phyloP scores from a whole-genome alignment of 2,888 invertebrate genomes.

The Bombylius discolor region DNA sequence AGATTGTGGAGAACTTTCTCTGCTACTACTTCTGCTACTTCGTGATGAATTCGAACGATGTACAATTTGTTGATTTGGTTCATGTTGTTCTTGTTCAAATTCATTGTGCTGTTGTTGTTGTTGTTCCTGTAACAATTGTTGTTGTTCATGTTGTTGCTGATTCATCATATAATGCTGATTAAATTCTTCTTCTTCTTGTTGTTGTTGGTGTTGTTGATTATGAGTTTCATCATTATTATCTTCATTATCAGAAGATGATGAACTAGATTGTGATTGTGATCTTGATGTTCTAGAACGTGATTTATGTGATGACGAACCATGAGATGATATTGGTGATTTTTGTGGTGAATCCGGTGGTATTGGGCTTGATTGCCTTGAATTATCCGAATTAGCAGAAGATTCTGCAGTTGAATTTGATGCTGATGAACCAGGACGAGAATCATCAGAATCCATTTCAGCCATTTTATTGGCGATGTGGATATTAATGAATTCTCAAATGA shows the following conservation, averaged over 20 bases:
- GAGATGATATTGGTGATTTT: slow-evolving; percentile 27
- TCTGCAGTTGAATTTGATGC: slow-evolving; percentile 37
- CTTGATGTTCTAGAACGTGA: slow-evolving; percentile 20
- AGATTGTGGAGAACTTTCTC: slow-evolving; percentile 1
- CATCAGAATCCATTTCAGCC: slow-evolving; percentile 22
- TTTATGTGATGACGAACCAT: slow-evolving; percentile 28
- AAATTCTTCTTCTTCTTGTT: background rate
- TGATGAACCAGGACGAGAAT: slow-evolving; percentile 30
- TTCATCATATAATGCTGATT: background rate
- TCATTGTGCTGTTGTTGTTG: background rate
- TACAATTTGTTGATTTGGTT: background rate
- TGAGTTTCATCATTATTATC: slow-evolving; percentile 8
- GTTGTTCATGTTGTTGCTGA: background rate
- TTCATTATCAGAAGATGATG: slow-evolving; percentile 21
- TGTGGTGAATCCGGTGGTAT: slow-evolving; percentile 23
- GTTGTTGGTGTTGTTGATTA: background rate
- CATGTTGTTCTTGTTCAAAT: background rate
- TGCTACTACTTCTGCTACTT: slow-evolving; percentile 25
- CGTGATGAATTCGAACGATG: slow-evolving; percentile 8
- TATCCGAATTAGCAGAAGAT: slow-evolving; percentile 38
- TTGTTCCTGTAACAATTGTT: background rate
- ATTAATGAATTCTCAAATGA: no score
- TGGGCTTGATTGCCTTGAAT: slow-evolving; percentile 21
- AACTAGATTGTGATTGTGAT: slow-evolving; percentile 26
- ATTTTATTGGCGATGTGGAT: background rate